These are phyloP conservation scores for Ophion ellenae DNA, from an alignment of 2,888 invertebrate genomes.

Conservation along the genomic window DNA sequence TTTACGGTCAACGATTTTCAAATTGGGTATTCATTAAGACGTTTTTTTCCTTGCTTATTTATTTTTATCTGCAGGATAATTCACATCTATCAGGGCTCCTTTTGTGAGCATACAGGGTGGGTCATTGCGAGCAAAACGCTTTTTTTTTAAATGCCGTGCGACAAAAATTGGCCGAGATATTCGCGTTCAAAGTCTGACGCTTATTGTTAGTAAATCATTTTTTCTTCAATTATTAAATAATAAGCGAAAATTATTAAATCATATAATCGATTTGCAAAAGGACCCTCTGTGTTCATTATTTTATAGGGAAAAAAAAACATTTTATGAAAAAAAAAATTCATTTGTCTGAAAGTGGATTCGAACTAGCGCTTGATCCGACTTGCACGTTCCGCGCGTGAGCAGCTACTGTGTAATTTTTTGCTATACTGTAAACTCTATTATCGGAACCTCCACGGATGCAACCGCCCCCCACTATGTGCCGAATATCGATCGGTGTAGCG, in stretches of 20 bases:
- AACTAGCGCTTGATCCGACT: no score
- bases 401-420: no score
- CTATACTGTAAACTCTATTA: no score
- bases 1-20: conserved; percentile 27
- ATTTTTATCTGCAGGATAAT: not conserved
- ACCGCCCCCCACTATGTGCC: no score
- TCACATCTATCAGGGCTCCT: not conserved
- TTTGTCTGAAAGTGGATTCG: no score
- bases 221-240: no score
- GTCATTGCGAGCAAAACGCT: not conserved
- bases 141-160: not conserved
- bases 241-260: no score
- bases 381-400: no score
- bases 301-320: not conserved
- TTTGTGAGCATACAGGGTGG: not conserved
- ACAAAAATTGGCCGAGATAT: not conserved
- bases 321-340: not conserved
- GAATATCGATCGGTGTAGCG: no score
- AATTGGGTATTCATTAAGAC: not conserved
- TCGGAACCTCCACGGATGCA: no score
- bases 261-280: no score
- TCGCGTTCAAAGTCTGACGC: not conserved
- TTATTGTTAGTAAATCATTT: no score
- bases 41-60: not conserved
- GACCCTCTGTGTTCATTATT: not conserved